These are phyloP conservation scores for Cyprinodon variegatus DNA, from an alignment of 2,113 vertebrate species.

Conservation along the genomic window DNA sequence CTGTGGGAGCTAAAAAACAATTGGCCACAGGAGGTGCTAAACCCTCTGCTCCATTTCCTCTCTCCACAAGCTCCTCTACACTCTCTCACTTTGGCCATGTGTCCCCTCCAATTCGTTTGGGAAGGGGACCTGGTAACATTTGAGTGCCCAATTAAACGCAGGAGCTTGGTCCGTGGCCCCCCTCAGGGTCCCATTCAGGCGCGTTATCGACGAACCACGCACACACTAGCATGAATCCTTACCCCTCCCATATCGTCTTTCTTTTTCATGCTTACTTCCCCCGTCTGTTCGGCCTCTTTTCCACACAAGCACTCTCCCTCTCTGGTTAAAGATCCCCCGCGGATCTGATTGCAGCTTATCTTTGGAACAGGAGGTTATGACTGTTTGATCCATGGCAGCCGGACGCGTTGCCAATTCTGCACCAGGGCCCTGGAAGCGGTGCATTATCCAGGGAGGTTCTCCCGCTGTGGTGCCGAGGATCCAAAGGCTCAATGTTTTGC, in stretches of 20 bases:
- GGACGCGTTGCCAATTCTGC: conserved; percentile 62
- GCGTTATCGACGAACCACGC: conserved; percentile 63
- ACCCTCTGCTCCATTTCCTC: conserved; percentile 82
- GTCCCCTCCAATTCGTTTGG: conserved; percentile 73
- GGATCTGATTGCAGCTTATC: conserved; percentile 75
- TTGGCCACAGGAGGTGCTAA: conserved; percentile 79
- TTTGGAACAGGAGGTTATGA: conserved; percentile 77
- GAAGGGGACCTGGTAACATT: conserved; percentile 76
- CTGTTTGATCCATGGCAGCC: conserved; percentile 76
- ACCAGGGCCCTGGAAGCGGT: conserved; percentile 62
- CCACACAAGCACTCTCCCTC: conserved; percentile 63
- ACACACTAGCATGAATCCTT: conserved; percentile 26
- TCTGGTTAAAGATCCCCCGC: conserved; percentile 70
- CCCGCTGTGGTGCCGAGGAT: conserved; percentile 50
- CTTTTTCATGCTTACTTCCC: conserved; percentile 68
- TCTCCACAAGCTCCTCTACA: conserved; percentile 66
- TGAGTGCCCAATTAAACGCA: conserved; percentile 82
- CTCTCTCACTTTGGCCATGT: conserved; percentile 72
- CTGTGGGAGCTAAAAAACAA: conserved; percentile 64
- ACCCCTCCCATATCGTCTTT: conserved; percentile 47
- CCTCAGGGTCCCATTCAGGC: conserved; percentile 68
- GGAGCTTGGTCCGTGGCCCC: conserved; percentile 60
- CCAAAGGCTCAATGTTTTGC: conserved; percentile 62
- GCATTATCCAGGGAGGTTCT: conserved; percentile 62
- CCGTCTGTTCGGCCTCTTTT: conserved; percentile 64